Evolutionary conservation across 2,113 vertebrate species (phyloP).

Genomic region (Cynocephalus volans): DNA sequence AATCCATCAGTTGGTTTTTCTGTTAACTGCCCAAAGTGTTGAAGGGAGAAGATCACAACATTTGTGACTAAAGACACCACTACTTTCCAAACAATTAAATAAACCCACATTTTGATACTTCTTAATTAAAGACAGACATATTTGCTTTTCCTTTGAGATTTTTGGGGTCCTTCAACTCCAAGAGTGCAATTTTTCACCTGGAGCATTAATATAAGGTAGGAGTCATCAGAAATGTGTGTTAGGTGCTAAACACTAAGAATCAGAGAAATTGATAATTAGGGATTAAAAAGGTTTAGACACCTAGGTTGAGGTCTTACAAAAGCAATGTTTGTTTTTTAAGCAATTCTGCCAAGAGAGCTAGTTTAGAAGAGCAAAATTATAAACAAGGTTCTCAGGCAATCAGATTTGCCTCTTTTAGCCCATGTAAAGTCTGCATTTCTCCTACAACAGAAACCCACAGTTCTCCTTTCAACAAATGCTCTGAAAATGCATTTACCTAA

Average conservation of each 20-base stretch:
- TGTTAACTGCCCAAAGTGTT: neutral
- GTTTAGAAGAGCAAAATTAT: conserved; percentile 10
- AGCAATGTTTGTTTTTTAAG: conserved; percentile 51
- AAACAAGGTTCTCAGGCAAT: neutral
- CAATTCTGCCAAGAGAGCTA: neutral
- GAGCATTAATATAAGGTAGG: neutral
- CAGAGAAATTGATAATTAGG: conserved; percentile 1
- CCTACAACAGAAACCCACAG: neutral
- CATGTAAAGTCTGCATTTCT: neutral
- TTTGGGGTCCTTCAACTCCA: neutral
- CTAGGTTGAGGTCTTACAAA: conserved; percentile 32
- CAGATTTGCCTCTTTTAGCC: neutral
- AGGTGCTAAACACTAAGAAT: conserved; percentile 7
- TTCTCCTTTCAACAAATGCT: neutral
- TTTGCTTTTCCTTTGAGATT: conserved; percentile 53
- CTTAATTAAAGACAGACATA: neutral
- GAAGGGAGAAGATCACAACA: neutral
- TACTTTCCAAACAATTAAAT: neutral
- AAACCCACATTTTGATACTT: neutral
- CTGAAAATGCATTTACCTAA: neutral
- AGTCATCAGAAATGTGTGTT: neutral
- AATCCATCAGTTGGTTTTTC: neutral
- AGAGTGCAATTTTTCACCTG: neutral
- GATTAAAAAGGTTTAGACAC: conserved; percentile 14
- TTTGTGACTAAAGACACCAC: neutral